Evolutionary conservation across 2,888 invertebrate species (phyloP).

Genomic region (Drymonia ruficornis): DNA sequence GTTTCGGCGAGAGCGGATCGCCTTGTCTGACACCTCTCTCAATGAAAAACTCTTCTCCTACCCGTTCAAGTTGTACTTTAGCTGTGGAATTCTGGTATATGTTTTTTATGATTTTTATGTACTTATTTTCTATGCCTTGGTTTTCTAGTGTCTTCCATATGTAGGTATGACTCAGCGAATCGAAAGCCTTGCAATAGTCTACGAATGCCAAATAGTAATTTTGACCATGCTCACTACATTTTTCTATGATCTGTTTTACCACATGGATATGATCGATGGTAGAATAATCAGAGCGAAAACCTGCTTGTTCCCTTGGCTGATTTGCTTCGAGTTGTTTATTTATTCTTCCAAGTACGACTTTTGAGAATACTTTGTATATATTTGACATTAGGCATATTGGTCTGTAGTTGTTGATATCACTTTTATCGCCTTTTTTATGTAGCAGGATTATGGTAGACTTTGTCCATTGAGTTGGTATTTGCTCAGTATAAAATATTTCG

Average conservation of each 20-base stretch:
- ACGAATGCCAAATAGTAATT: slow-evolving; percentile 12
- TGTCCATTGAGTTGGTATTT: slow-evolving; percentile 25
- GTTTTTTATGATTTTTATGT: slow-evolving; percentile 27
- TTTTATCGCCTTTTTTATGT: slow-evolving; percentile 29
- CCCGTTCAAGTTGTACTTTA: slow-evolving; percentile 24
- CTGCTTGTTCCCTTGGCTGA: slow-evolving; percentile 37
- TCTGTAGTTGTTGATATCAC: slow-evolving; percentile 30
- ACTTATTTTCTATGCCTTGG: slow-evolving; percentile 27
- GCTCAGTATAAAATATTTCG: slow-evolving; percentile 17
- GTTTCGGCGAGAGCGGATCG: slow-evolving; percentile 26
- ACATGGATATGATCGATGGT: slow-evolving; percentile 22
- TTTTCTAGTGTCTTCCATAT: slow-evolving; percentile 26
- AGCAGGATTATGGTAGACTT: slow-evolving; percentile 20
- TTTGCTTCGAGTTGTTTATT: slow-evolving; percentile 22
- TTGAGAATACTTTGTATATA: too few relatives aligned
- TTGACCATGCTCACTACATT: slow-evolving; percentile 8
- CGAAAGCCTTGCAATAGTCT: slow-evolving; percentile 34
- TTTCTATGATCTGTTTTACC: slow-evolving; percentile 22
- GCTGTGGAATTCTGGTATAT: slow-evolving; percentile 29
- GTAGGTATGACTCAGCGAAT: slow-evolving; percentile 20
- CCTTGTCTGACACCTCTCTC: slow-evolving; percentile 26
- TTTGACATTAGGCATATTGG: slow-evolving; percentile 31
- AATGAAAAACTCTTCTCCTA: slow-evolving; percentile 23
- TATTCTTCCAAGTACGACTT: slow-evolving; percentile 22
- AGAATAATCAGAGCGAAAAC: slow-evolving; percentile 22